Conservation (phyloP, 2,888 invertebrate species). For the Drosophila fungiperda region DNA sequence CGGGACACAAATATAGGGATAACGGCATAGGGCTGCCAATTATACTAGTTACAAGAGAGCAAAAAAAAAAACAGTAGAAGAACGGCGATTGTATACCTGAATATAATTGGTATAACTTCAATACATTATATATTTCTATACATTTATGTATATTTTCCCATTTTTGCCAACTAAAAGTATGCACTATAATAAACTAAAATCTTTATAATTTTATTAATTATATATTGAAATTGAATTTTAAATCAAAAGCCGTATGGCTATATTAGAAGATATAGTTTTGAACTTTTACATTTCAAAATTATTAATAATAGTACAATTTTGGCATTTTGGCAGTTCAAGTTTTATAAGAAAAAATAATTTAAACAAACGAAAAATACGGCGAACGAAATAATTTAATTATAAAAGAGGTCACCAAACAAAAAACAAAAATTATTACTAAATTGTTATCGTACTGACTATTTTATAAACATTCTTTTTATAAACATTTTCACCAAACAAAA, state of each 20-base stretch:
- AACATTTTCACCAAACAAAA: constrained; percentile 13
- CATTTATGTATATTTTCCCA: background rate
- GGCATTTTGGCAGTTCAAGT: background rate
- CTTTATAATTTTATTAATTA: background rate
- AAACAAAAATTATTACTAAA: too few relatives aligned
- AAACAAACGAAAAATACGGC: background rate
- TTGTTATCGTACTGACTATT: too few relatives aligned
- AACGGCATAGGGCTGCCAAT: constrained; percentile 10
- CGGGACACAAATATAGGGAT: constrained; percentile 12
- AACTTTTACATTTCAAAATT: background rate
- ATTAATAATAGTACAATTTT: too few relatives aligned
- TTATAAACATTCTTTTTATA: background rate
- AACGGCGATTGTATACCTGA: constrained; percentile 3
- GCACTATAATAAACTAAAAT: background rate
- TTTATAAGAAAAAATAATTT: background rate
- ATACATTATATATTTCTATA: background rate
- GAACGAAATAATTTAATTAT: background rate
- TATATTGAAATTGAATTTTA: background rate
- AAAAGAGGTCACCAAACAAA: background rate
- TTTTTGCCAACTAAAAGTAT: background rate
- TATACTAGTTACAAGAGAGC: constrained; percentile 1
- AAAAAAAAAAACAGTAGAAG: constrained; percentile 11
- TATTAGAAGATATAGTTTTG: background rate
- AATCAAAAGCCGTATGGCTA: background rate
- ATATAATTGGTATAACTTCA: constrained; percentile 2